phyloP scores from a whole-genome alignment of 2,888 invertebrate genomes.

The Trichogramma evanescens region DNA sequence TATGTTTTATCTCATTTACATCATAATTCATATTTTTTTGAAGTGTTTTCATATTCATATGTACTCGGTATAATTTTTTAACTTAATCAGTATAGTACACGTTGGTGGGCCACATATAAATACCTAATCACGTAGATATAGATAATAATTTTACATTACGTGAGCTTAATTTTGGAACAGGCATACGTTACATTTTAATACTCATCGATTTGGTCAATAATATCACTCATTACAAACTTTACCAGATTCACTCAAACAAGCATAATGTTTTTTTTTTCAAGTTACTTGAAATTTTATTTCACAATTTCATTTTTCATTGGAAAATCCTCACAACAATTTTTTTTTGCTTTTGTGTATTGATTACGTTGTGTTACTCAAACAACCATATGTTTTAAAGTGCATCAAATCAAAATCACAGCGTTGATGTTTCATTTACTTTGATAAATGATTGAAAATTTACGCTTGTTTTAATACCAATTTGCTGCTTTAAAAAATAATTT shows the following conservation, averaged over 20 bases:
- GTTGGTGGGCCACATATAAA: constrained; percentile 36
- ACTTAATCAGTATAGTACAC: constrained; percentile 24
- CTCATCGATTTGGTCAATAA: constrained; percentile 9
- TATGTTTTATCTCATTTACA: constrained; percentile 7
- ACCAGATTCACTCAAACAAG: constrained; percentile 7
- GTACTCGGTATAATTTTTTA: not conserved
- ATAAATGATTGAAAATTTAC: too few species aligned
- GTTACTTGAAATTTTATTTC: constrained; percentile 24
- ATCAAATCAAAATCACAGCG: too few species aligned
- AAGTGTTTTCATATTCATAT: not conserved
- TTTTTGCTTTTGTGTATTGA: too few species aligned
- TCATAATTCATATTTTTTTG: not conserved
- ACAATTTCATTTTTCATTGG: constrained; percentile 11
- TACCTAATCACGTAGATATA: constrained; percentile 10
- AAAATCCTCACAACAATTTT: not conserved
- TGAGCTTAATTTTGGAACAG: not conserved
- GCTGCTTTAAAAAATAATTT: too few species aligned
- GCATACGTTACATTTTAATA: not conserved
- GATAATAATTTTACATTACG: not conserved
- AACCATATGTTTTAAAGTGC: too few species aligned
- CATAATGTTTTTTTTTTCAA: constrained; percentile 24
- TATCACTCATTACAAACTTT: constrained; percentile 9
- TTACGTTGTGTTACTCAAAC: too few species aligned
- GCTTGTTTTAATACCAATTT: too few species aligned
- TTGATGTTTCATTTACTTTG: too few species aligned